phyloP scores from a whole-genome alignment of 35 echinoderm and acorn worm species.

The Heliocidaris tuberculata region DNA sequence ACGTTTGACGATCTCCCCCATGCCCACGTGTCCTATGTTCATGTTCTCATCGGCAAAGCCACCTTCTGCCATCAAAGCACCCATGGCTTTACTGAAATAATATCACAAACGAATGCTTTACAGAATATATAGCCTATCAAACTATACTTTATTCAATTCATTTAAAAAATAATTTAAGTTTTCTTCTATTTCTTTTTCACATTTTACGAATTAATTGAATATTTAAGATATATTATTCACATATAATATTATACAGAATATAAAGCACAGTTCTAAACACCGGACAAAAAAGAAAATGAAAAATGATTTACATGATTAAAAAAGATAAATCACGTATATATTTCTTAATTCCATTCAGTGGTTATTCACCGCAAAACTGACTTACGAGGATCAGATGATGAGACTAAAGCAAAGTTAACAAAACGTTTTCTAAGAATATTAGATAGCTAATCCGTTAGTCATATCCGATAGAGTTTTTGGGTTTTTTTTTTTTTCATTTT shows the following conservation, averaged over 20 bases:
- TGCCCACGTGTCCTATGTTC: slow-evolving; percentile 58
- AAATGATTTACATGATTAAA: background rate
- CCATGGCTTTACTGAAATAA: background rate
- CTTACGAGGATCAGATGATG: too few relatives aligned
- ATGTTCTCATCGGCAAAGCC: slow-evolving; percentile 63
- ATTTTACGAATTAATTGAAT: too few relatives aligned
- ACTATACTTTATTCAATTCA: background rate
- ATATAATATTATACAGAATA: too few relatives aligned
- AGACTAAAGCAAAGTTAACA: too few relatives aligned
- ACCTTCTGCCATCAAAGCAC: slow-evolving; percentile 41
- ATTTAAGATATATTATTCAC: too few relatives aligned
- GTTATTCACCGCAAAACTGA: too few relatives aligned
- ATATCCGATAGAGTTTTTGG: too few relatives aligned
- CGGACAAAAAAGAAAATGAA: background rate
- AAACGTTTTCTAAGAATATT: background rate
- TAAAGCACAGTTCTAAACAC: too few relatives aligned
- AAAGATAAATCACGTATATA: too few relatives aligned
- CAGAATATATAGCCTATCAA: background rate
- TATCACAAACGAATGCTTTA: background rate
- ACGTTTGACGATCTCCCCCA: slow-evolving; percentile 25
- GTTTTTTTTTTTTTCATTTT: background rate
- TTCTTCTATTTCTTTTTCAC: too few relatives aligned
- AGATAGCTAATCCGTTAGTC: background rate
- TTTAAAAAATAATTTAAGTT: too few relatives aligned
- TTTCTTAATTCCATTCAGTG: too few relatives aligned